These are phyloP conservation scores for Eupithecia abbreviata DNA, from an alignment of 2,888 invertebrate species.

Conservation along the genomic window DNA sequence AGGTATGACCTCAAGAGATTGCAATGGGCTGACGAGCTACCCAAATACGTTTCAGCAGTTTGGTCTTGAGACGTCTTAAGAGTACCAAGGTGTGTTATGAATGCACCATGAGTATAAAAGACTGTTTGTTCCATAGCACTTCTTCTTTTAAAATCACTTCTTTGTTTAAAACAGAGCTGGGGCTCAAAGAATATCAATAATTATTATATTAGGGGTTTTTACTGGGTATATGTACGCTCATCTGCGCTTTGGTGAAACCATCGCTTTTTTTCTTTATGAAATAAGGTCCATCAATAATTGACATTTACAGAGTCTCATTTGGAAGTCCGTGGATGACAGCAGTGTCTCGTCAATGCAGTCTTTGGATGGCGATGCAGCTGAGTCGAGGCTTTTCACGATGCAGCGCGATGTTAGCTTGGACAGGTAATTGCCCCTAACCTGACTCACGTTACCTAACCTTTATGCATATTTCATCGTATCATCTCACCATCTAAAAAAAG, in stretches of 20 bases:
- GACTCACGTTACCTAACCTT: no score
- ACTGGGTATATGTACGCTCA: neutral
- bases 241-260: neutral
- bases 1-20: slow-evolving; percentile 52
- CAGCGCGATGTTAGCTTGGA: slow-evolving; percentile 91
- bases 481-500: no score
- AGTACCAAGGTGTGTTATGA: neutral
- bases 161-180: no score
- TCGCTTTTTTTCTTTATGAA: neutral
- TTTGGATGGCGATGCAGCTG: slow-evolving; percentile 85
- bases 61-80: neutral
- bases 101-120: neutral
- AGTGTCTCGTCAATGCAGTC: slow-evolving; percentile 94
- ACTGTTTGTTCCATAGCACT: neutral
- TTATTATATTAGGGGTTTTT: neutral
- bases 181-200: no score
- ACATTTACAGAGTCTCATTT: slow-evolving; percentile 85
- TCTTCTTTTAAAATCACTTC: no score
- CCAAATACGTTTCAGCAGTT: neutral
- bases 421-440: slow-evolving; percentile 73
- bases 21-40: neutral
- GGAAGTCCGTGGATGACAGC: slow-evolving; percentile 93
- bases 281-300: neutral
- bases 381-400: slow-evolving; percentile 84
- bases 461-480: no score